phyloP scores from a whole-genome alignment of 2,797 vertebrate genomes.

The Strix occidentalis region DNA sequence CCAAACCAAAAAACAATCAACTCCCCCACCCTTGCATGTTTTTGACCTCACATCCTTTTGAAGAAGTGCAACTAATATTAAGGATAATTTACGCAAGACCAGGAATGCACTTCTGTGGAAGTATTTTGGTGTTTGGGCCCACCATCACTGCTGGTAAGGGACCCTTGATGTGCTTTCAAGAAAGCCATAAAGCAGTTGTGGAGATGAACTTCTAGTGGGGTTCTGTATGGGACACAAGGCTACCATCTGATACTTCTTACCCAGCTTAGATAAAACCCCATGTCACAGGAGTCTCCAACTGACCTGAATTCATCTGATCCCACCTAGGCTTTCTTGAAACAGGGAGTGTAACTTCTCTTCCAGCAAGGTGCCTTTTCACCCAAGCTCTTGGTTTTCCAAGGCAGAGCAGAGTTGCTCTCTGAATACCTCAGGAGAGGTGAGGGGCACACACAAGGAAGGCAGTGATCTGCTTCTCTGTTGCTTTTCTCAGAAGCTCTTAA shows the following conservation, averaged over 20 bases:
- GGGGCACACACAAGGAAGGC: neutral
- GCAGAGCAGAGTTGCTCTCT: neutral
- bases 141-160: neutral
- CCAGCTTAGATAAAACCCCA: neutral
- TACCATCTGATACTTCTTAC: neutral
- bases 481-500: neutral
- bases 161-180: neutral
- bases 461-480: neutral
- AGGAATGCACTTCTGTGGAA: neutral
- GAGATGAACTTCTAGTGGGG: neutral
- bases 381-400: neutral
- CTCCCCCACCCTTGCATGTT: fast-evolving
- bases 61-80: neutral
- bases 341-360: neutral
- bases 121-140: neutral
- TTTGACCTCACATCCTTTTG: neutral
- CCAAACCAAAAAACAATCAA: neutral
- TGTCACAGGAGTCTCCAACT: neutral
- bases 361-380: neutral
- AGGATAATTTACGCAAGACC: neutral
- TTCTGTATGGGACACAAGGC: neutral
- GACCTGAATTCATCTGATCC: neutral
- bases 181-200: neutral
- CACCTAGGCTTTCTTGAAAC: neutral
- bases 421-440: neutral